Evolutionary conservation across 2,888 invertebrate genomes (phyloP).

Genomic region (Phyllotreta cruciferae): DNA sequence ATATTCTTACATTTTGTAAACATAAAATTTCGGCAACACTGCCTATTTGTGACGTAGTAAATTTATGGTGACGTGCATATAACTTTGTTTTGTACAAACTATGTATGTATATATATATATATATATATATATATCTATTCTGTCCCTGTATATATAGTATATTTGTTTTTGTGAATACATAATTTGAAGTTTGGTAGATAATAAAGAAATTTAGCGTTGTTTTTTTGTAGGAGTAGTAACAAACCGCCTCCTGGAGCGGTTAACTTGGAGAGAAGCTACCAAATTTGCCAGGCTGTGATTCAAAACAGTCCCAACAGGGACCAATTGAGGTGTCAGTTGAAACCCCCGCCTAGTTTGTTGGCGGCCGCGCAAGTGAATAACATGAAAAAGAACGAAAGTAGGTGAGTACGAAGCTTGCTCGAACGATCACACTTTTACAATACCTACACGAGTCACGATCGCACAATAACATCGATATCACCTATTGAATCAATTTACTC

Average conservation of each 20-base stretch:
- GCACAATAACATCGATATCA: conserved; percentile 11
- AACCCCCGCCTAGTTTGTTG: conserved; percentile 83
- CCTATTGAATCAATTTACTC: conserved; percentile 21
- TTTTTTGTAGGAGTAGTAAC: conserved; percentile 64
- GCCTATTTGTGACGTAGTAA: no score
- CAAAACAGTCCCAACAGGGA: conserved; percentile 93
- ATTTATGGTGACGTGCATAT: no score
- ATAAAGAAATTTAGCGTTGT: neutral
- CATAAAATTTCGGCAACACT: no score
- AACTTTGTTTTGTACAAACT: no score
- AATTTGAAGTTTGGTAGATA: neutral
- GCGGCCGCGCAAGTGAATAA: conserved; percentile 57
- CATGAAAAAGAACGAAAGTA: conserved; percentile 52
- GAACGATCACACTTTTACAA: conserved; percentile 5
- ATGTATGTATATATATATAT: no score
- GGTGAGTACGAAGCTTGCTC: conserved; percentile 20
- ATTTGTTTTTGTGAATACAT: neutral
- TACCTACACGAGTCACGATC: conserved; percentile 14
- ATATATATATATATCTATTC: no score
- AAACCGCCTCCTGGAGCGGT: conserved; percentile 89
- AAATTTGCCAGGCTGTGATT: conserved; percentile 92
- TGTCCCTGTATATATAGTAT: no score
- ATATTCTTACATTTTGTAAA: no score
- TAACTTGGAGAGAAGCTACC: conserved; percentile 92
- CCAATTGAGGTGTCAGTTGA: conserved; percentile 82